Evolutionary conservation across 2,888 invertebrate genomes (phyloP).

Genomic region (Hydraecia micacea): DNA sequence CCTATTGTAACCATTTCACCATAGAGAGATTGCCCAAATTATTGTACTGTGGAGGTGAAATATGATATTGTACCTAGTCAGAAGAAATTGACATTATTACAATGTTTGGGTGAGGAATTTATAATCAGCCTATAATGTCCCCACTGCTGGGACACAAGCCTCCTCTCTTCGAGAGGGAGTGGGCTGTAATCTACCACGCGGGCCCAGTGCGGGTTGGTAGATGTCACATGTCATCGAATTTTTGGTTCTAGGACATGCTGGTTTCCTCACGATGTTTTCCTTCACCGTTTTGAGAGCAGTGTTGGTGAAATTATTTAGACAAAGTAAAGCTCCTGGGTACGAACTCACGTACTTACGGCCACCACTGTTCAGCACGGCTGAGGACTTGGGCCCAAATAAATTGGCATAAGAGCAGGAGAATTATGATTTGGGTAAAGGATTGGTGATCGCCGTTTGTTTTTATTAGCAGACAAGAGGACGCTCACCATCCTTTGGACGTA

Average conservation of each 20-base stretch:
- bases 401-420: not conserved
- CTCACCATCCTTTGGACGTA: too few relatives aligned
- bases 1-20: constrained; percentile 18
- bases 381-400: too few relatives aligned
- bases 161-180: not conserved
- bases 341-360: too few relatives aligned
- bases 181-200: not conserved
- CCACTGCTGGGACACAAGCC: too few relatives aligned
- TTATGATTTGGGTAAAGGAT: too few relatives aligned
- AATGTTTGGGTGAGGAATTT: not conserved
- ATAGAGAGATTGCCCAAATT: constrained; percentile 15
- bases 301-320: not conserved
- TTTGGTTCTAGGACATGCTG: not conserved
- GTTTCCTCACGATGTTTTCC: not conserved
- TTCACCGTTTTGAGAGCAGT: not conserved
- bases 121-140: not conserved
- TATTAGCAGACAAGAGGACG: not conserved
- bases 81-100: not conserved
- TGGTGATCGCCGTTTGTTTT: not conserved
- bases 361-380: too few relatives aligned
- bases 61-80: not conserved
- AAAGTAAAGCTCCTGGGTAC: too few relatives aligned
- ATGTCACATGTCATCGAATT: not conserved
- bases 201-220: not conserved
- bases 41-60: not conserved